Percentiles rank a stretch among this genome's conserved stretches.
Evolutionary conservation across 2,888 invertebrate species (phyloP).

Genomic region (Caradrina kadenii): DNA sequence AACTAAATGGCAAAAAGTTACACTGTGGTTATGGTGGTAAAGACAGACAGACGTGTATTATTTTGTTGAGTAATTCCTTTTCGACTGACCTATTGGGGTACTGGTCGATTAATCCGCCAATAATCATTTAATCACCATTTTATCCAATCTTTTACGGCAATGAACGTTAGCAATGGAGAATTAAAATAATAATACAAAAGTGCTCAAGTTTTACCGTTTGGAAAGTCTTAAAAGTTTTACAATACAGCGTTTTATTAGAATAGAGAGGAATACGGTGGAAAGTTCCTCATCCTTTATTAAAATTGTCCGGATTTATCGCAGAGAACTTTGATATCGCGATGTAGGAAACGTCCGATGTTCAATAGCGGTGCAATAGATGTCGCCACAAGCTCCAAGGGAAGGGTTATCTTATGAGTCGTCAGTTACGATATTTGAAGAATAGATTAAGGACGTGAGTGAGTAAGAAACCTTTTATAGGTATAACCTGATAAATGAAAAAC

Average conservation of each 20-base stretch:
- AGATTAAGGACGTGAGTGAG: no score
- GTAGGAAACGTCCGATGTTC: no score
- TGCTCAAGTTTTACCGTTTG: slow-evolving; percentile 4
- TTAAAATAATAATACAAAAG: not conserved
- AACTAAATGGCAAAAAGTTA: not conserved
- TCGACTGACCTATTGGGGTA: not conserved
- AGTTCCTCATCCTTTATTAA: no score
- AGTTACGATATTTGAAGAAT: no score
- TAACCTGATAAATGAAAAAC: no score
- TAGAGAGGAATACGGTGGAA: not conserved
- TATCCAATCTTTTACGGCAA: slow-evolving; percentile 21
- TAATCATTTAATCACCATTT: not conserved
- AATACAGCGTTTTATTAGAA: slow-evolving; percentile 1
- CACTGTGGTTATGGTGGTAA: not conserved
- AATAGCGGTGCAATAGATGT: no score
- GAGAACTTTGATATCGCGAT: no score
- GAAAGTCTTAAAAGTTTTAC: slow-evolving; percentile 2
- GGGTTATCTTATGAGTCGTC: no score
- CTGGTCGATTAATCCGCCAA: not conserved
- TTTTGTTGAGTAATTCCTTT: not conserved
- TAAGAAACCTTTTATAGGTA: no score
- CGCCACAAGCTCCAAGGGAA: no score
- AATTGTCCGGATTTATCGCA: no score
- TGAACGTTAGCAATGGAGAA: not conserved
- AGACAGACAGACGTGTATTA: not conserved